A percentile compares a stretch with the other conserved stretches of the same genome.
Evolutionary conservation across 2,113 vertebrate genomes (phyloP).

Genomic region (Gymnogyps californianus): DNA sequence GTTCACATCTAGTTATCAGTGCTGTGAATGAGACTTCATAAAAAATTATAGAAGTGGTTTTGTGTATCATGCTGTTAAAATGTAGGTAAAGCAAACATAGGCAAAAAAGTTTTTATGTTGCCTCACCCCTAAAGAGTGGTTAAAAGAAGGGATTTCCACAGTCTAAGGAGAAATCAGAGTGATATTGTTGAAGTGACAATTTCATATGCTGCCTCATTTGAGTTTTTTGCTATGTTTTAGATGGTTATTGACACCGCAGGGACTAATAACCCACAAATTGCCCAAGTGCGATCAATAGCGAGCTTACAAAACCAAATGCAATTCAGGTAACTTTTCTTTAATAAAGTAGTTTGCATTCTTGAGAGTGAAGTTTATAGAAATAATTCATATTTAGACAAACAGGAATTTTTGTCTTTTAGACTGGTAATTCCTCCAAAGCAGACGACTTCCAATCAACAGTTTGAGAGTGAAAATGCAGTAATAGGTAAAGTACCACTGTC

Average conservation of each 20-base stretch:
- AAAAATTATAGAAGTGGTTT: background rate
- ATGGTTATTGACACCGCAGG: constrained; percentile 11
- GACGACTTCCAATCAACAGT: constrained; percentile 4
- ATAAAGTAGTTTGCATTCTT: background rate
- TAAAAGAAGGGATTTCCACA: background rate
- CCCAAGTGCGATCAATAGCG: constrained; percentile 5
- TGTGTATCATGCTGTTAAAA: background rate
- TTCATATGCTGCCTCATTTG: background rate
- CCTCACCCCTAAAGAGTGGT: background rate
- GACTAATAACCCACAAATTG: constrained; percentile 4
- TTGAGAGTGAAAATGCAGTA: constrained; percentile 46
- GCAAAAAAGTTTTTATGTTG: background rate
- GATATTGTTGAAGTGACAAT: background rate
- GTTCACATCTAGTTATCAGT: background rate
- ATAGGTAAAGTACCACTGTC: constrained; percentile 5
- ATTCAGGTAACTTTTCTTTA: constrained; percentile 73
- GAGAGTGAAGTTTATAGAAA: background rate
- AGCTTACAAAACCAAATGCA: constrained; percentile 53
- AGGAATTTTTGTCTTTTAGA: constrained; percentile 61
- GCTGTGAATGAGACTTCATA: background rate
- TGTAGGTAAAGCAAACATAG: background rate
- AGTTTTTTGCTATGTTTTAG: constrained; percentile 60
- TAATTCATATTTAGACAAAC: background rate
- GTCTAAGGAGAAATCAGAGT: background rate
- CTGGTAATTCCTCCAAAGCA: constrained; percentile 48